Conservation (phyloP, 2,888 invertebrate genomes). For the Drosophila maculinotata region DNA sequence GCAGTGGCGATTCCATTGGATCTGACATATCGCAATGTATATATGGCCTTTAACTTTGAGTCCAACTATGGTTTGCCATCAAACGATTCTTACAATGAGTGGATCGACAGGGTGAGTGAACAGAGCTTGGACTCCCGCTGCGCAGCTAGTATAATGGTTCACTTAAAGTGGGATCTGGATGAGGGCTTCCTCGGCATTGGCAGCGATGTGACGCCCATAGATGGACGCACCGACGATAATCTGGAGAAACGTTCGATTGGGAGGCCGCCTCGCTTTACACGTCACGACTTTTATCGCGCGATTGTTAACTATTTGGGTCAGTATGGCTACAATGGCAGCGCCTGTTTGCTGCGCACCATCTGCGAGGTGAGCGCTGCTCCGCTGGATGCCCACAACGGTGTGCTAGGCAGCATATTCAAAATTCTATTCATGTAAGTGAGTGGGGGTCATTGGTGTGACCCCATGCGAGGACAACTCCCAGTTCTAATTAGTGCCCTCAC, state of each 20-base stretch:
- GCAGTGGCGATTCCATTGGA: conserved; percentile 90
- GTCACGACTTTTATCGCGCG: conserved; percentile 78
- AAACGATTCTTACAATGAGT: conserved; percentile 86
- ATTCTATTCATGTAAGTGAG: conserved; percentile 88
- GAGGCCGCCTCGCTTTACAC: conserved; percentile 61
- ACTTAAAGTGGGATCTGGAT: conserved; percentile 79
- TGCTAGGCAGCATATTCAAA: conserved; percentile 89
- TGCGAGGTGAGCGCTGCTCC: conserved; percentile 87
- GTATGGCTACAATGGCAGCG: conserved; percentile 85
- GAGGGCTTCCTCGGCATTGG: conserved; percentile 76
- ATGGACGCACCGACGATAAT: conserved; percentile 62
- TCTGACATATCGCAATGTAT: conserved; percentile 89
- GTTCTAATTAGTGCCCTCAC: conserved; percentile 49
- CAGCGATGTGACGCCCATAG: conserved; percentile 77
- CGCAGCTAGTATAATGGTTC: not conserved
- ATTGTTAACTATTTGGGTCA: conserved; percentile 77
- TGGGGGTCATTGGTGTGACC: not conserved
- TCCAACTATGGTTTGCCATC: conserved; percentile 88
- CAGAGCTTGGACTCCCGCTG: not conserved
- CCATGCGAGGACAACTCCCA: conserved; percentile 14
- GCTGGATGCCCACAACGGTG: conserved; percentile 86
- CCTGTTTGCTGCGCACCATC: conserved; percentile 88
- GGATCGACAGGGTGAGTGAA: conserved; percentile 86
- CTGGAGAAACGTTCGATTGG: conserved; percentile 49
- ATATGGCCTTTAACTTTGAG: conserved; percentile 91